Base-by-base conservation (phyloP, 2,888 invertebrate genomes). In the Hypolimnas misippus region DNA sequence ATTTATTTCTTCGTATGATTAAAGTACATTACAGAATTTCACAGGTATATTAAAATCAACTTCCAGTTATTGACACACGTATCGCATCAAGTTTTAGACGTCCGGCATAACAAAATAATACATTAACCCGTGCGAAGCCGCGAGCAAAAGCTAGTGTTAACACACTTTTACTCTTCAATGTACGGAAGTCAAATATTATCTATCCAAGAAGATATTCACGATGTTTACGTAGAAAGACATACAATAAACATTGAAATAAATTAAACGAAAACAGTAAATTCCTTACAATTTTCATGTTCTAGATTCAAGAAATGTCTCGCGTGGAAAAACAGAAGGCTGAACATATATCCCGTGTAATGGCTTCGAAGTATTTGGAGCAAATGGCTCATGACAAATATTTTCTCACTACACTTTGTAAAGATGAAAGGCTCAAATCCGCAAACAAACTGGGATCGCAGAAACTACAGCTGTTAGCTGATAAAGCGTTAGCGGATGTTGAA, bases 311-410 rank as follows among this genome's bases (percentile, higher is more conserved):
- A 77, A 82, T 86, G 75, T 86, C 88, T 58, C 82, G 81, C 12
- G 79, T 84, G 58, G 86, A 89, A 76, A 86, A 84, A 77, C 89
- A 89, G 64, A 85, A 76, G 72, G 72, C 78, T 53, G 77, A 86
- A 61, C 84, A 84, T 76, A 86, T 87, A 72, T 85, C 84, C 61
- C 84, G 88, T 51, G 74, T 90, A 78, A 89, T 92, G 89, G 84
- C 89, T 54, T 89, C 89, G 53, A 89, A 89, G 78, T 92, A 90
- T 81, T 83, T 92, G 77, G 86, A 87, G 70, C 82, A 87, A 77
- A 92, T 92, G 91, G 89, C 90, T 55, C 87, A 90, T 71, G 91
- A 92, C 77, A 90, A 91, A 81, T 82, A 90, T 79, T 92, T 91
- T 71, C 82, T 91, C 67, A 86, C 78, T 52, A 80, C 78, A 50